Conservation (phyloP, 2,797 vertebrate species). For the Chloroceryle inda region DNA sequence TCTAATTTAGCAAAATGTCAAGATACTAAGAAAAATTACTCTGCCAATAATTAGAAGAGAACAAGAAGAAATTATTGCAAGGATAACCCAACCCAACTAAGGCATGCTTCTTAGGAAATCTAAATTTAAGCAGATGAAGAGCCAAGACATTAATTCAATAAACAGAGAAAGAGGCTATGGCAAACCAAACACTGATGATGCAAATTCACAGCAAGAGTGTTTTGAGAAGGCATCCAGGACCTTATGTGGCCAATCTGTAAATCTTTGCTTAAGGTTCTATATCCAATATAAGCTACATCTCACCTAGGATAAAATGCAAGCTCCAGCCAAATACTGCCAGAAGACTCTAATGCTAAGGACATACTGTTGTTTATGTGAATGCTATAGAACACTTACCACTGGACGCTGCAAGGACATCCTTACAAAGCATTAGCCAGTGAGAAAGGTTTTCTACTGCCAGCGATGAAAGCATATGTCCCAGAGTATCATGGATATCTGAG, state of each 20-base stretch:
- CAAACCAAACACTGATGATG: background rate
- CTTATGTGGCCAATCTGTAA: background rate
- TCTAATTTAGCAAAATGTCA: background rate
- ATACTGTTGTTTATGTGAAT: background rate
- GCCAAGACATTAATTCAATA: background rate
- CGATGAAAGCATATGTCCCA: slow-evolving; percentile 98
- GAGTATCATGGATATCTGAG: slow-evolving; percentile 96
- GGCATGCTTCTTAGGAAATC: background rate
- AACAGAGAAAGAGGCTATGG: background rate
- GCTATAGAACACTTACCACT: slow-evolving; percentile 84
- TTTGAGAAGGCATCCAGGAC: background rate
- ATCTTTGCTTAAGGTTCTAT: background rate
- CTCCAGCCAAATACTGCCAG: background rate
- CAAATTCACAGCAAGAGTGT: background rate
- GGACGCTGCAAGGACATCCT: slow-evolving; percentile 96
- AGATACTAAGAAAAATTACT: background rate
- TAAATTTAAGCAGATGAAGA: background rate
- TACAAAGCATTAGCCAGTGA: slow-evolving; percentile 98
- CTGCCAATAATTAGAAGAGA: background rate
- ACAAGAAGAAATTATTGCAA: background rate
- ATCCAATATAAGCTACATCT: background rate
- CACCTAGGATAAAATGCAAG: background rate
- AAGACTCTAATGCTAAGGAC: background rate
- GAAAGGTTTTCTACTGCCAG: slow-evolving; percentile 96
- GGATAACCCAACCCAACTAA: background rate